These are phyloP conservation scores for Eublepharis macularius DNA, from an alignment of 2,113 vertebrate species.

Conservation along the genomic window DNA sequence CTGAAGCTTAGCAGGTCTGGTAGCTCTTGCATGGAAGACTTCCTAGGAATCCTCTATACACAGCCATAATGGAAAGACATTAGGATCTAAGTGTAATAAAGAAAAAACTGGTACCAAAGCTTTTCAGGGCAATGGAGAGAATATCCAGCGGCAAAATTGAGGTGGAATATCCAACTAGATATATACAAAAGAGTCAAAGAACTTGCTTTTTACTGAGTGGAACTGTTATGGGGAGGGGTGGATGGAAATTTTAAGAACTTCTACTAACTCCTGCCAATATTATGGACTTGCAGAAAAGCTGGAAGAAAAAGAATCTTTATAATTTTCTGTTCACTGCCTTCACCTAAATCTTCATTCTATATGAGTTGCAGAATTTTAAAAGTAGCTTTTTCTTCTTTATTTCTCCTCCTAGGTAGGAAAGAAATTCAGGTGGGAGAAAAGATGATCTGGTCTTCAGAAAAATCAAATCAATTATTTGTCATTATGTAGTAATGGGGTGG, in stretches of 20 bases:
- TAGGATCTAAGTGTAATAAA: too few species aligned
- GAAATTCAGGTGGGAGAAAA: slow-evolving; percentile 10
- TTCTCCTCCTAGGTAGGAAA: slow-evolving; percentile 52
- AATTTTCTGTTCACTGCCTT: slow-evolving; percentile 38
- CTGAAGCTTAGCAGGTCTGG: too few species aligned
- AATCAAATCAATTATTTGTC: background rate
- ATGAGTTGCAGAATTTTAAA: slow-evolving; percentile 43
- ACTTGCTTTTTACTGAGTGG: slow-evolving; percentile 25
- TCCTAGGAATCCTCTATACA: too few species aligned
- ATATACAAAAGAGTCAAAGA: slow-evolving; percentile 25
- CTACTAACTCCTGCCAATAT: slow-evolving; percentile 46
- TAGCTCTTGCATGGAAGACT: too few species aligned
- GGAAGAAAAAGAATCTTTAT: slow-evolving; percentile 24
- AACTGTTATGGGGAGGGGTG: slow-evolving; percentile 52
- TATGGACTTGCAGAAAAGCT: slow-evolving; percentile 46
- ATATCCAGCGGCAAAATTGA: slow-evolving; percentile 13
- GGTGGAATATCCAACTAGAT: slow-evolving; percentile 35
- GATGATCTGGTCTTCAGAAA: slow-evolving; percentile 38
- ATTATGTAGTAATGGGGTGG: background rate
- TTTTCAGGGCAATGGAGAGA: slow-evolving; percentile 30
- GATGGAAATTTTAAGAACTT: slow-evolving; percentile 52
- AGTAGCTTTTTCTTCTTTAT: slow-evolving; percentile 34
- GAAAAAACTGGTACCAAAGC: background rate
- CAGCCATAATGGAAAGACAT: too few species aligned
- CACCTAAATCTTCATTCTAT: slow-evolving; percentile 46